These are phyloP conservation scores for Arizona elegans DNA, from an alignment of 2,113 vertebrate genomes.

Conservation along the genomic window DNA sequence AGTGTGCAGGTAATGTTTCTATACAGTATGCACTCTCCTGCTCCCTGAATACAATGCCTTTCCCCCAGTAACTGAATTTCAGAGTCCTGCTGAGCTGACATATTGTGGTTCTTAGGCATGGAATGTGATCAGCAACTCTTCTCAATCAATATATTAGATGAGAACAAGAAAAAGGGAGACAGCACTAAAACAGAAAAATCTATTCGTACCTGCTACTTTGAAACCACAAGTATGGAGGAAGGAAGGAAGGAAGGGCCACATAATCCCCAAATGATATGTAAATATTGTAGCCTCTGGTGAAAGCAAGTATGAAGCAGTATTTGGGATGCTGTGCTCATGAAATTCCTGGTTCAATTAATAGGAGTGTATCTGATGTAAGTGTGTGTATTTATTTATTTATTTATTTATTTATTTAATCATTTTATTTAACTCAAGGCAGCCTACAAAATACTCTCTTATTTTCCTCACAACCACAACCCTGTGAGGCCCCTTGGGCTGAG, in stretches of 20 bases:
- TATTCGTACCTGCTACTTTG: conserved; percentile 1
- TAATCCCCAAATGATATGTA: neutral
- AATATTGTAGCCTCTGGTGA: neutral
- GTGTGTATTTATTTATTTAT: neutral
- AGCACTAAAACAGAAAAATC: neutral
- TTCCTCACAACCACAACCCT: neutral
- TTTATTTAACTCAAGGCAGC: neutral
- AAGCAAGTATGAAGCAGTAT: neutral
- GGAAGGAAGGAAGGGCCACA: neutral
- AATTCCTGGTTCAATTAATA: neutral
- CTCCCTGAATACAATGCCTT: neutral
- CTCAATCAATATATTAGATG: conserved; percentile 23
- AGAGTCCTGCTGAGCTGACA: conserved; percentile 12
- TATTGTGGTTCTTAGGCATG: conserved; percentile 1
- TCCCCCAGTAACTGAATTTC: neutral
- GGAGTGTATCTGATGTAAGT: neutral
- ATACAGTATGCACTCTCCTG: neutral
- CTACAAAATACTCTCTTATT: neutral
- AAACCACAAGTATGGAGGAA: neutral
- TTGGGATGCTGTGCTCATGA: neutral
- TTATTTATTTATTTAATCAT: neutral
- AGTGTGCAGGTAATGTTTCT: neutral
- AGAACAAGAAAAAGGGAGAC: conserved; percentile 5
- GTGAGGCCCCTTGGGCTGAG: neutral
- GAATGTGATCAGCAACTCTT: neutral